These are phyloP conservation scores for Stichopus horrens DNA, from an alignment of 53 echinoderm and acorn worm genomes.

Conservation along the genomic window DNA sequence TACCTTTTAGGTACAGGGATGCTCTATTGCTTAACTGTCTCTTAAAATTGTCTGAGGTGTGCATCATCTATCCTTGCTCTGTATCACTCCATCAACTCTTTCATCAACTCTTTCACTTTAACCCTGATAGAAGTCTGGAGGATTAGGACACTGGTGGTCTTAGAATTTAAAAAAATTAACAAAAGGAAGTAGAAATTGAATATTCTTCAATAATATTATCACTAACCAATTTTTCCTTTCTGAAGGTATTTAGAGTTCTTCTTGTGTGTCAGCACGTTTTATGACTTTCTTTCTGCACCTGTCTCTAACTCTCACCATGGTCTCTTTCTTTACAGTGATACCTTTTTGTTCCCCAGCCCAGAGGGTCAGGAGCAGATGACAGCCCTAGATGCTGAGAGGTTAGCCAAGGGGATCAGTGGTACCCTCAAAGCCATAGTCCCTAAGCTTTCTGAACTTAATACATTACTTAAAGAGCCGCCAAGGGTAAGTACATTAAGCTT, in stretches of 20 bases:
- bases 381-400: slow-evolving; percentile 89
- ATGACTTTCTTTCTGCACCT: background rate
- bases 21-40: too few relatives aligned
- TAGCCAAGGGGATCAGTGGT: slow-evolving; percentile 92
- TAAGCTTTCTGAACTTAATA: slow-evolving; percentile 85
- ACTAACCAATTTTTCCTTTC: too few relatives aligned
- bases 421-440: slow-evolving; percentile 90
- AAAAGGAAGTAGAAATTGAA: too few relatives aligned
- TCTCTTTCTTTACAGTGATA: slow-evolving; percentile 39
- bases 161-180: too few relatives aligned
- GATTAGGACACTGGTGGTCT: too few relatives aligned
- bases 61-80: too few relatives aligned
- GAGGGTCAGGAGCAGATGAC: slow-evolving; percentile 99
- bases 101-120: too few relatives aligned
- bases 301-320: background rate
- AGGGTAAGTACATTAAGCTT: slow-evolving; percentile 58
- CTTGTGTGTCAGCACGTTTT: background rate
- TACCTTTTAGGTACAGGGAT: too few relatives aligned
- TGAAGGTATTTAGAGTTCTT: background rate
- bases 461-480: slow-evolving; percentile 84
- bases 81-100: too few relatives aligned
- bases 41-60: too few relatives aligned
- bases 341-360: slow-evolving; percentile 65
- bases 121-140: too few relatives aligned
- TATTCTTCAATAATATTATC: too few relatives aligned